phyloP scores from a whole-genome alignment of 2,797 vertebrate species.

The Bucorvus abyssinicus region DNA sequence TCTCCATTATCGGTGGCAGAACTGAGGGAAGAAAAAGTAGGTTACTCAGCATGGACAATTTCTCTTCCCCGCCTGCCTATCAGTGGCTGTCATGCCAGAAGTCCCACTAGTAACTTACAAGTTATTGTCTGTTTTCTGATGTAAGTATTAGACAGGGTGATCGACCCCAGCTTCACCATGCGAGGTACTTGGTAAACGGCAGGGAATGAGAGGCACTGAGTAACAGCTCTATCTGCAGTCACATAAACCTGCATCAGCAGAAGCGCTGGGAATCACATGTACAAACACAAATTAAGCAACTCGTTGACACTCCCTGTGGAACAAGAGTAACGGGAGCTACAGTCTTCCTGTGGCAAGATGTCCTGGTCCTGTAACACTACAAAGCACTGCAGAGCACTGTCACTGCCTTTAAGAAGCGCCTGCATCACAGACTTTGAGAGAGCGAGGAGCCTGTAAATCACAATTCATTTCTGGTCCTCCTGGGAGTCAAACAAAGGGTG shows the following conservation, averaged over 20 bases:
- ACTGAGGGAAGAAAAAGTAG: constrained; percentile 21
- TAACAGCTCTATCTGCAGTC: not conserved
- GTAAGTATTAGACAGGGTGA: not conserved
- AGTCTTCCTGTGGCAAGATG: not conserved
- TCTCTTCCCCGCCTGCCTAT: not conserved
- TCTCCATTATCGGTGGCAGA: not conserved
- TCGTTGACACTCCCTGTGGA: not conserved
- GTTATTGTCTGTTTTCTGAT: not conserved
- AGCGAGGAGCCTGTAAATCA: not conserved
- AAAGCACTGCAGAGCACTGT: not conserved
- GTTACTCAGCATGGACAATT: constrained; percentile 10
- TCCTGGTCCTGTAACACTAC: not conserved
- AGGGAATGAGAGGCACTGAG: not conserved
- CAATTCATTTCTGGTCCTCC: not conserved
- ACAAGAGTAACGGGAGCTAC: not conserved
- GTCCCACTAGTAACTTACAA: not conserved
- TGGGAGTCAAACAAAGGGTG: constrained; percentile 11
- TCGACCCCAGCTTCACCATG: not conserved
- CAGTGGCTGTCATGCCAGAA: not conserved
- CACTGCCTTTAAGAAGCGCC: not conserved
- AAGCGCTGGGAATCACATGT: not conserved
- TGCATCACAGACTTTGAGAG: not conserved
- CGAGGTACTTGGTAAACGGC: not conserved
- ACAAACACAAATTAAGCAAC: not conserved
- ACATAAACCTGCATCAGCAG: not conserved